These are phyloP conservation scores for Chaenogobius annularis DNA, from an alignment of 2,113 vertebrate species.

Conservation along the genomic window DNA sequence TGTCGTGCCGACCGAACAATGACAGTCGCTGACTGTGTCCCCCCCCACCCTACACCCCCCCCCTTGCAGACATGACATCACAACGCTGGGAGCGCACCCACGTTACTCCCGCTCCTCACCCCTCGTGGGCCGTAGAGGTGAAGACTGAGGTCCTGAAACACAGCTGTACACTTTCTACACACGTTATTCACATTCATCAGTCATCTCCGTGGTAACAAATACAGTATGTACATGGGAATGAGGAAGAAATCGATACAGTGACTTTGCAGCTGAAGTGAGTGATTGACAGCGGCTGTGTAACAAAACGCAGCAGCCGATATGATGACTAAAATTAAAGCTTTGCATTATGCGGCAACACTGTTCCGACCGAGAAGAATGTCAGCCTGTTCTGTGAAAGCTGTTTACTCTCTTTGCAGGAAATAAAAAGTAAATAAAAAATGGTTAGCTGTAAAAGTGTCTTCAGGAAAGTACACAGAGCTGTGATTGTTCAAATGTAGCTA, in stretches of 20 bases:
- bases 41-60: constrained; percentile 59
- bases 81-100: constrained; percentile 39
- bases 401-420: constrained; percentile 15
- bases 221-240: neutral
- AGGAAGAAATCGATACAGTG: neutral
- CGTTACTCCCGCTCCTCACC: constrained; percentile 15
- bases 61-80: constrained; percentile 52
- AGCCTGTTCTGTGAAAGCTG: constrained; percentile 6
- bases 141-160: constrained; percentile 42
- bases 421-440: constrained; percentile 9
- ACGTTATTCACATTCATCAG: constrained; percentile 4
- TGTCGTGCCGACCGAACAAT: constrained; percentile 52
- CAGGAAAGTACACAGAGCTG: neutral
- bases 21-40: constrained; percentile 47
- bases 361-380: neutral
- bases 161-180: neutral
- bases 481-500: constrained; percentile 14
- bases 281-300: constrained; percentile 14
- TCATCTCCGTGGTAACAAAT: neutral
- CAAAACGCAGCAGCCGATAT: neutral
- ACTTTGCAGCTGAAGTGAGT: neutral
- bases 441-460: constrained; percentile 1
- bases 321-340: constrained; percentile 15
- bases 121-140: constrained; percentile 31
- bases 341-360: constrained; percentile 16